Conservation (phyloP, 2,113 vertebrate species). For the Platichthys flesus region DNA sequence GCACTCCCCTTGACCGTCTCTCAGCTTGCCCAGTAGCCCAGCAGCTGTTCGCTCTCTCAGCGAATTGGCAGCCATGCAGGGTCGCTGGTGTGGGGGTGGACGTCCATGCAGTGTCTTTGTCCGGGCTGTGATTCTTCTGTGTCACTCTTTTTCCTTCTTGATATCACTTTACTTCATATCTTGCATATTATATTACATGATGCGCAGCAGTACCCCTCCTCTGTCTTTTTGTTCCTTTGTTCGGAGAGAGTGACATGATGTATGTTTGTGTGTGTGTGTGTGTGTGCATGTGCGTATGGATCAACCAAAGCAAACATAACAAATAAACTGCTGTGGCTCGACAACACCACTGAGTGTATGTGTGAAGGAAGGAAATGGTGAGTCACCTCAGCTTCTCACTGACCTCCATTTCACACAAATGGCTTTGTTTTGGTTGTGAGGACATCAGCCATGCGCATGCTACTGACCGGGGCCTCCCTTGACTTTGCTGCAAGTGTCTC, state of each 20-base stretch:
- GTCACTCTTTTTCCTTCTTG: not conserved
- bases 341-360: conserved; percentile 1
- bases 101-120: conserved; percentile 54
- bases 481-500: conserved; percentile 75
- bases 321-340: not conserved
- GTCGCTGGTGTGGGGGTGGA: conserved; percentile 63
- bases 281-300: conserved; percentile 8
- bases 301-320: conserved; percentile 19
- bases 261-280: not conserved
- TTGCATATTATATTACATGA: not conserved
- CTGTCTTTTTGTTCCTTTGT: conserved; percentile 10
- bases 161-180: too few species aligned
- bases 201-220: not conserved
- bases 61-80: conserved; percentile 50
- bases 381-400: conserved; percentile 5
- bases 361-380: not conserved
- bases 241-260: conserved; percentile 22
- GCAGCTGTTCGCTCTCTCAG: conserved; percentile 70
- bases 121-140: conserved; percentile 22
- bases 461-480: conserved; percentile 63
- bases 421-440: conserved; percentile 78
- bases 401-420: conserved; percentile 51
- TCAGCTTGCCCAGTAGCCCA: conserved; percentile 68
- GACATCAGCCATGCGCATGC: conserved; percentile 65
- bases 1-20: conserved; percentile 69